A percentile compares a stretch with the other conserved stretches of the same genome.
phyloP scores from a whole-genome alignment of 2,797 vertebrate species.

The Spinus olivaceus region DNA sequence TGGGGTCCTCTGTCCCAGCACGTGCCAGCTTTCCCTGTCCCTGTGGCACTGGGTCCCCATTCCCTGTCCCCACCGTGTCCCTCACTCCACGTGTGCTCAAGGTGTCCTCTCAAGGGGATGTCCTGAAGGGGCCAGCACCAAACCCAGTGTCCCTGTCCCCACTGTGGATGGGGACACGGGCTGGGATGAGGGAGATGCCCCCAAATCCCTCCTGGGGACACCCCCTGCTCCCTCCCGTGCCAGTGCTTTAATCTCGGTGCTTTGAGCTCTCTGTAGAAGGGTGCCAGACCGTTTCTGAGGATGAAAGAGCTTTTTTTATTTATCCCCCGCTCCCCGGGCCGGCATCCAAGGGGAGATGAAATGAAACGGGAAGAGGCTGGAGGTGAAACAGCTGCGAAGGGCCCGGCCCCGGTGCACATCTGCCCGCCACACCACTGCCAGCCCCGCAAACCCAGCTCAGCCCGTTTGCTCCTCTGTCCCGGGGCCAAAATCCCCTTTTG shows the following conservation, averaged over 20 bases:
- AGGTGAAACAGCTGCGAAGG: constrained; percentile 40
- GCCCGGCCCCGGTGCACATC: not conserved
- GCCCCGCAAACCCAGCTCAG: not conserved
- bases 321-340: not conserved
- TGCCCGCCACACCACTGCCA: not conserved
- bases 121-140: rapidly evolving
- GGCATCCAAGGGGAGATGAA: constrained; percentile 34
- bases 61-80: rapidly evolving
- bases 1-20: rapidly evolving
- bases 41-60: not conserved
- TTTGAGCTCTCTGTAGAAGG: not conserved
- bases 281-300: constrained; percentile 39
- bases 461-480: not conserved
- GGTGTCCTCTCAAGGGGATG: not conserved
- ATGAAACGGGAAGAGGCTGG: constrained; percentile 43
- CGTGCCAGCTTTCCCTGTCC: not conserved
- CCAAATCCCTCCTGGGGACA: not conserved
- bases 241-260: not conserved
- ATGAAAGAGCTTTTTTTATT: constrained; percentile 42
- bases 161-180: rapidly evolving
- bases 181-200: not conserved
- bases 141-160: rapidly evolving
- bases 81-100: rapidly evolving
- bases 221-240: not conserved
- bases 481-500: not conserved